phyloP scores from a whole-genome alignment of 2,888 invertebrate species.

The Scrobipalpa atriplicella region DNA sequence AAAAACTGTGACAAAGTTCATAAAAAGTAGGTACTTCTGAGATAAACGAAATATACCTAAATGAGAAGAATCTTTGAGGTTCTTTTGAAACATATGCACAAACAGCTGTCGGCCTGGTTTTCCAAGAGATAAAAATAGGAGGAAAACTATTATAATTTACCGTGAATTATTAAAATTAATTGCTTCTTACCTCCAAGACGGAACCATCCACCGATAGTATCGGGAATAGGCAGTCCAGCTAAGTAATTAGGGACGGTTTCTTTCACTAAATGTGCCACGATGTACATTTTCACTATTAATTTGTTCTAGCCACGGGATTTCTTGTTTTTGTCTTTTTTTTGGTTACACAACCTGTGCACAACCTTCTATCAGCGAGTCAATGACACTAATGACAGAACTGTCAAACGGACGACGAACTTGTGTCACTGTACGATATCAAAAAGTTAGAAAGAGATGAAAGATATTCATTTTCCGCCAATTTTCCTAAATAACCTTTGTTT shows the following conservation, averaged over 20 bases:
- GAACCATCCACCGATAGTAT: conserved; percentile 93
- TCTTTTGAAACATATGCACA: too few relatives aligned
- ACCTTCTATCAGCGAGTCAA: conserved; percentile 22
- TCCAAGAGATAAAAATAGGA: neutral
- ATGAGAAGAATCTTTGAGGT: too few relatives aligned
- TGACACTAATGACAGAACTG: conserved; percentile 19
- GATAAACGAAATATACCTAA: neutral
- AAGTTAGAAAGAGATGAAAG: neutral
- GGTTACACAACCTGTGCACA: conserved; percentile 28
- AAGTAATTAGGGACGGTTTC: conserved; percentile 93
- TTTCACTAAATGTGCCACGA: conserved; percentile 89
- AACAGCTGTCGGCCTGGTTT: neutral
- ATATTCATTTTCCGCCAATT: neutral
- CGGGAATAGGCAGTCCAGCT: conserved; percentile 91
- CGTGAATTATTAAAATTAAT: neutral
- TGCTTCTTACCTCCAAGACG: conserved; percentile 86
- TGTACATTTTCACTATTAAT: conserved; percentile 85
- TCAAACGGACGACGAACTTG: neutral
- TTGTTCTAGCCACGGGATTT: neutral
- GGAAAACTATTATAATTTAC: neutral
- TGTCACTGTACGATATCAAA: neutral
- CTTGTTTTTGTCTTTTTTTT: conserved; percentile 17
- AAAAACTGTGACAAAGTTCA: neutral
- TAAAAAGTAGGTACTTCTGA: neutral
- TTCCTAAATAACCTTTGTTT: neutral